Evolutionary conservation across 2,888 invertebrate genomes (phyloP), one percentile per base, ranked within the genome.

Genomic region (Allolobophora icterica): DNA sequence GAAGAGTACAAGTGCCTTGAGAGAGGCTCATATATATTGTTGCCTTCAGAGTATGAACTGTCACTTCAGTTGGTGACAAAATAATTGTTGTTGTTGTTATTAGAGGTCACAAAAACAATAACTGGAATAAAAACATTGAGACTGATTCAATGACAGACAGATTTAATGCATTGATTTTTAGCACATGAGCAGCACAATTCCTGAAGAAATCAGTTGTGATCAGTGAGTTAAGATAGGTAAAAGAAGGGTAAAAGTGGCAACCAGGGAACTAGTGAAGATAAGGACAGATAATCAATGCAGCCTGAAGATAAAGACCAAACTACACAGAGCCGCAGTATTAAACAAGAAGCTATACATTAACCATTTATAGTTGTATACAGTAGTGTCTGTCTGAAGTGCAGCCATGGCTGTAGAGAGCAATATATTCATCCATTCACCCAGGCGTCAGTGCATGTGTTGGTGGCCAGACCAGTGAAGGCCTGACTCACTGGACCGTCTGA

Each of bases 361-460:
- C 24, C 58, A 58, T 3, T 3, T 3, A 15, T 24, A 58, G 30
- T n/a, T n/a, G n/a, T n/a, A 38, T 8, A 38, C 71, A 71, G 71
- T n/a, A 71, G 52, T 24, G n/a, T 71, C 30, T n/a, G n/a, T 30
- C 30, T 30, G 71, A n/a, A 5, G 2, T n/a, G 30, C 71, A 71
- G 71, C 30, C 71, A 71, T 71, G 71, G 30, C 71, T 71, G n/a
- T n/a, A 71, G 71, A 71, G 71, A 71, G 71, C 71, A 71, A 71
- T 71, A 58, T 24, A n/a, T 71, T 24, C 30, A 71, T 71, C 5
- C 71, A 71, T 71, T 71, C 71, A 71, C 24, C 52, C 24, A 24
- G 4, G 30, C 71, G n/a, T 71, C 71, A 71, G 71, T n/a, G 30
- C 71, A 71, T n/a, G 19, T 1, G n/a, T 71, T n/a, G 71, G 30